Conservation (phyloP, 2,888 invertebrate genomes). For the Harpagoxenus sublaevis region DNA sequence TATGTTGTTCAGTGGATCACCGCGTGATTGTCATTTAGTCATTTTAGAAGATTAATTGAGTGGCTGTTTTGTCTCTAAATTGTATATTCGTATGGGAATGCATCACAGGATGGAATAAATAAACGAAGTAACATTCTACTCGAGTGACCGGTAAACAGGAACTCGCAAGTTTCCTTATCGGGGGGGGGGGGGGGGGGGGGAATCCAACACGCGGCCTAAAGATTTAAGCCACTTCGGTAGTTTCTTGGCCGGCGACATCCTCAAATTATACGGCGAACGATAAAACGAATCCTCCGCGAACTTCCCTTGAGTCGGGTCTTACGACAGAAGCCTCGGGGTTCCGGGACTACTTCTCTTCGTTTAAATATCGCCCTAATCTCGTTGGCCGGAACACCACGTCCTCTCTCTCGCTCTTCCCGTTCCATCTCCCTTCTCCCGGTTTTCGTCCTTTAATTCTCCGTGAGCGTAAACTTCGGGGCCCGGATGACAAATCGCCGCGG, state of each 20-base stretch:
- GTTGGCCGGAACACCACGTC: constrained; percentile 37
- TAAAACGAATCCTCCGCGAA: constrained; percentile 72
- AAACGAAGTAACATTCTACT: neutral
- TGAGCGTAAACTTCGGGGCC: constrained; percentile 67
- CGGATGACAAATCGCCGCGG: constrained; percentile 72
- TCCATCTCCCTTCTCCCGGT: neutral
- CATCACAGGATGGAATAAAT: neutral
- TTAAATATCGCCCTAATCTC: constrained; percentile 81
- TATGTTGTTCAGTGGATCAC: neutral
- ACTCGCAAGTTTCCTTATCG: constrained; percentile 17
- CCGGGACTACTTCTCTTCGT: constrained; percentile 60
- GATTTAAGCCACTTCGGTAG: constrained; percentile 62
- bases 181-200: too few relatives aligned
- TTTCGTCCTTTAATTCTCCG: constrained; percentile 66
- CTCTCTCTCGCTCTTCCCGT: constrained; percentile 38
- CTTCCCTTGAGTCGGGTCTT: constrained; percentile 62
- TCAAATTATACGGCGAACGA: constrained; percentile 64
- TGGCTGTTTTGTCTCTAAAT: neutral
- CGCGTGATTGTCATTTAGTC: neutral
- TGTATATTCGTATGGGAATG: neutral
- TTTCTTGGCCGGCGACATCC: constrained; percentile 65
- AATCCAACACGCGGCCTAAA: constrained; percentile 36
- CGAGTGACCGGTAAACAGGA: constrained; percentile 34
- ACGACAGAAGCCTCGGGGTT: constrained; percentile 59
- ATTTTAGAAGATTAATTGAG: neutral